Conservation (phyloP, 1,140 invertebrate species). For the Saccostrea cuccullata region DNA sequence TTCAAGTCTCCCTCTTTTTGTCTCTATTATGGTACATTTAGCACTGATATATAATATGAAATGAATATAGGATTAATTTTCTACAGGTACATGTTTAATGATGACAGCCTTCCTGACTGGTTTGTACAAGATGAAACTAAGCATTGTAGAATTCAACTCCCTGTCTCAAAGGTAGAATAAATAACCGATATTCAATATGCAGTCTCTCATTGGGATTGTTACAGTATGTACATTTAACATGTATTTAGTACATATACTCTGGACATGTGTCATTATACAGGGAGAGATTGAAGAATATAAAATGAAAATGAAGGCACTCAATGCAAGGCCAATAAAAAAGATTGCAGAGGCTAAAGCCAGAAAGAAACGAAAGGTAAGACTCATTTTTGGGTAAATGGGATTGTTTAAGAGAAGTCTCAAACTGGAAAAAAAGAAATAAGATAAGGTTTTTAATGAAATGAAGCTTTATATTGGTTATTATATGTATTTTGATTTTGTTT, state of each 20-base stretch:
- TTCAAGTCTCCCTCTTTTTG: too few relatives aligned
- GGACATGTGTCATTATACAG: conserved; percentile 60
- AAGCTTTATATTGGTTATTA: too few relatives aligned
- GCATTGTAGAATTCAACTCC: conserved; percentile 89
- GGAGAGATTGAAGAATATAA: conserved; percentile 81
- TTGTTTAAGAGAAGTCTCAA: too few relatives aligned
- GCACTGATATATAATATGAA: too few relatives aligned
- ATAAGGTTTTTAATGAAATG: too few relatives aligned
- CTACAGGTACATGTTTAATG: conserved; percentile 79
- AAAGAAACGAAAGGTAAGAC: conserved; percentile 91
- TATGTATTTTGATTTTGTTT: neutral
- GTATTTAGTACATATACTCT: neutral
- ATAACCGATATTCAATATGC: too few relatives aligned
- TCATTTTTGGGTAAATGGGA: neutral
- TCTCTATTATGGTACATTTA: too few relatives aligned
- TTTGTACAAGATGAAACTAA: conserved; percentile 96
- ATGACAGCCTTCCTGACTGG: conserved; percentile 96
- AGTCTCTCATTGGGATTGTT: too few relatives aligned
- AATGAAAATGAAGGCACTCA: conserved; percentile 88
- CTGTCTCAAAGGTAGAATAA: conserved; percentile 86
- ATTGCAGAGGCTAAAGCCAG: conserved; percentile 98
- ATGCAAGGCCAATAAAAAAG: conserved; percentile 97
- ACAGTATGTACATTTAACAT: too few relatives aligned
- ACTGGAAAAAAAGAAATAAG: too few relatives aligned
- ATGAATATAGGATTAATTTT: neutral